These are phyloP conservation scores for Hydrocynus forskahlii DNA, from an alignment of 2,797 vertebrate genomes.

Conservation along the genomic window DNA sequence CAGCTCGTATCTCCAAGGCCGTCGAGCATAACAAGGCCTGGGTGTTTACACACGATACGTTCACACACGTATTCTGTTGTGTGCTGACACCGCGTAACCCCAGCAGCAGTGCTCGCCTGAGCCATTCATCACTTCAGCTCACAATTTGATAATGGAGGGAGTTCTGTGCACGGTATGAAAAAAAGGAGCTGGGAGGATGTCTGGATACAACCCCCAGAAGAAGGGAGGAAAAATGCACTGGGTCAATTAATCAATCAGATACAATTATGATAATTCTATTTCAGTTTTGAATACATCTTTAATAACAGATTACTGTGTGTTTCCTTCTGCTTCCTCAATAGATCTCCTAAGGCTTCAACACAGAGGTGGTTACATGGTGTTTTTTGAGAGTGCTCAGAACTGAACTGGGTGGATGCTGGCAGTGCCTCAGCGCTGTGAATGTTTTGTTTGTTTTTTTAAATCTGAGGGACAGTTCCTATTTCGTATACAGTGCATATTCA, in stretches of 20 bases:
- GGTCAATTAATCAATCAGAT: not conserved
- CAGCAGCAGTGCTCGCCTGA: not conserved
- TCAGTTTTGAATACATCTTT: not conserved
- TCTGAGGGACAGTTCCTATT: not conserved
- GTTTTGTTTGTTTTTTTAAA: not conserved
- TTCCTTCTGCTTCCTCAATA: not conserved
- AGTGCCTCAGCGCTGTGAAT: not conserved
- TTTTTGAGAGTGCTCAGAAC: not conserved
- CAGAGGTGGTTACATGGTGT: not conserved
- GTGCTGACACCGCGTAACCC: slow-evolving; percentile 9
- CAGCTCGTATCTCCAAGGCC: slow-evolving; percentile 37
- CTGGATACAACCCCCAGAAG: not conserved
- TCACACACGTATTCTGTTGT: slow-evolving; percentile 9
- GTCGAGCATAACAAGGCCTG: slow-evolving; percentile 33
- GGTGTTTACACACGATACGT: slow-evolving; percentile 22
- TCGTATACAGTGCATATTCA: not conserved
- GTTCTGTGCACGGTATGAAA: not conserved
- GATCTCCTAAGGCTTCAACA: not conserved
- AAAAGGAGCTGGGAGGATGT: slow-evolving; percentile 1
- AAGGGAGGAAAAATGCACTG: not conserved
- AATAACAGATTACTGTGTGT: not conserved
- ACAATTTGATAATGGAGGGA: slow-evolving; percentile 11
- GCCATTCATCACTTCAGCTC: slow-evolving; percentile 24
- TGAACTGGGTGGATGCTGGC: not conserved
- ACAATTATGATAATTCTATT: not conserved